Evolutionary conservation across 2,113 vertebrate genomes (phyloP).

Genomic region (Ceuthmochares aereus): DNA sequence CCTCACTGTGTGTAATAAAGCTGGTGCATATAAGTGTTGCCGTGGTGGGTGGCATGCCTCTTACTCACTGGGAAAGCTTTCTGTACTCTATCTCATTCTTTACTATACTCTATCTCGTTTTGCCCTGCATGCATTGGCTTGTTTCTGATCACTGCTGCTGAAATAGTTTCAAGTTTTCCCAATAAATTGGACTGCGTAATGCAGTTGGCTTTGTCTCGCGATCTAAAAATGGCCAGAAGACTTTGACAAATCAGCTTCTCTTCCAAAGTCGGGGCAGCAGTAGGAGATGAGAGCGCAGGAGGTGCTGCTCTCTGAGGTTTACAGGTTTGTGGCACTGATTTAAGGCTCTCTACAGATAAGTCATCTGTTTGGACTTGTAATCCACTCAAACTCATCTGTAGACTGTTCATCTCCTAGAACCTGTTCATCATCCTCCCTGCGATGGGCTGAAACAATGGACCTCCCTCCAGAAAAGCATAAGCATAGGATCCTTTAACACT

Average conservation of each 20-base stretch:
- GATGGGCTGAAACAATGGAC: neutral
- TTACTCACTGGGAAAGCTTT: neutral
- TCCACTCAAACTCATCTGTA: neutral
- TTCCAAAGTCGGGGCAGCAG: neutral
- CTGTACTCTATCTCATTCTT: neutral
- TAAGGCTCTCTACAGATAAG: neutral
- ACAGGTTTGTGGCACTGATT: neutral
- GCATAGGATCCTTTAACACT: neutral
- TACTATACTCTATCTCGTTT: neutral
- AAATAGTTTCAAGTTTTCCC: neutral
- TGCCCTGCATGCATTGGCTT: constrained; percentile 30
- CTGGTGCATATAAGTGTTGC: neutral
- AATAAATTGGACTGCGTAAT: neutral
- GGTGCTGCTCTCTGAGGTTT: neutral
- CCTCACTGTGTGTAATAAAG: neutral
- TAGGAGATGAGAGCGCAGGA: neutral
- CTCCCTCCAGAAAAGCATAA: neutral
- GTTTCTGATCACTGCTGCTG: constrained; percentile 1
- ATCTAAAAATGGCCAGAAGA: neutral
- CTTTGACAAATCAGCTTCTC: neutral
- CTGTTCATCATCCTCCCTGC: neutral
- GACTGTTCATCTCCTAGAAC: neutral
- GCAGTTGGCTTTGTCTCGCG: neutral
- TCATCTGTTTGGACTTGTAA: neutral
- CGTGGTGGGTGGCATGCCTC: constrained; percentile 49